Evolutionary conservation across 2,888 invertebrate species (phyloP).

Genomic region (Stenoptilia bipunctidactyla): DNA sequence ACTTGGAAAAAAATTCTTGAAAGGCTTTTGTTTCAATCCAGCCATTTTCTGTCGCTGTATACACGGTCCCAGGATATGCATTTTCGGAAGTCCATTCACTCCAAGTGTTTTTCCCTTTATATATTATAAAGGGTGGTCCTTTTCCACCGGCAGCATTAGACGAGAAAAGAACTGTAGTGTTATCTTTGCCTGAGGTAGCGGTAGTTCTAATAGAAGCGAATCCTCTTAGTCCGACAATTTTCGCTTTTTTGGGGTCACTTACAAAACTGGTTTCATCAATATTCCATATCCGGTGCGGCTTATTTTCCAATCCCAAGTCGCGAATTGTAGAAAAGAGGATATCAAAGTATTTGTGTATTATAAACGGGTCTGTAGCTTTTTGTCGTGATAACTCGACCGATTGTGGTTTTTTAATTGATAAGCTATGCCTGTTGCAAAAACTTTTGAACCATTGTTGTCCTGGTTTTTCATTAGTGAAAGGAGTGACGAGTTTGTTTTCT

Average conservation of each 20-base stretch:
- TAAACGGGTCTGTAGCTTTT: slow-evolving; percentile 7
- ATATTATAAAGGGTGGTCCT: slow-evolving; percentile 8
- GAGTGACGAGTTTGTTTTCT: slow-evolving; percentile 5
- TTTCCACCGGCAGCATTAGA: slow-evolving; percentile 7
- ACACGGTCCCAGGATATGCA: slow-evolving; percentile 5
- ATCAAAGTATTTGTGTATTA: slow-evolving; percentile 10
- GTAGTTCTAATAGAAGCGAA: slow-evolving; percentile 7
- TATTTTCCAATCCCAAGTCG: slow-evolving; percentile 6
- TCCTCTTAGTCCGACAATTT: slow-evolving; percentile 8
- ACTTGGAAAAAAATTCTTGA: slow-evolving; percentile 14
- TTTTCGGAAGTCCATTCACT: slow-evolving; percentile 16
- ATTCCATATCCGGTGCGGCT: slow-evolving; percentile 7
- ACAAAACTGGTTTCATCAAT: slow-evolving; percentile 8
- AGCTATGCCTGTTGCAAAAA: slow-evolving; percentile 7
- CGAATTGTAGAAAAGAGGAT: slow-evolving; percentile 8
- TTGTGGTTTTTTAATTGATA: slow-evolving; percentile 14
- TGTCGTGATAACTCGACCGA: slow-evolving; percentile 10
- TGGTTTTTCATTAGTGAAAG: slow-evolving; percentile 8
- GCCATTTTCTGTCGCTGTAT: slow-evolving; percentile 7
- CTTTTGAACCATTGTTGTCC: slow-evolving; percentile 7
- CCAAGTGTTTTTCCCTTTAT: slow-evolving; percentile 15
- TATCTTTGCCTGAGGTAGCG: slow-evolving; percentile 7
- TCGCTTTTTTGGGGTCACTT: slow-evolving; percentile 7
- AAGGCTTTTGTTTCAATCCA: slow-evolving; percentile 7
- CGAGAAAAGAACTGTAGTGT: slow-evolving; percentile 9